These are phyloP conservation scores for Sus cebifrons DNA, from an alignment of 2,797 vertebrate genomes.

Conservation along the genomic window DNA sequence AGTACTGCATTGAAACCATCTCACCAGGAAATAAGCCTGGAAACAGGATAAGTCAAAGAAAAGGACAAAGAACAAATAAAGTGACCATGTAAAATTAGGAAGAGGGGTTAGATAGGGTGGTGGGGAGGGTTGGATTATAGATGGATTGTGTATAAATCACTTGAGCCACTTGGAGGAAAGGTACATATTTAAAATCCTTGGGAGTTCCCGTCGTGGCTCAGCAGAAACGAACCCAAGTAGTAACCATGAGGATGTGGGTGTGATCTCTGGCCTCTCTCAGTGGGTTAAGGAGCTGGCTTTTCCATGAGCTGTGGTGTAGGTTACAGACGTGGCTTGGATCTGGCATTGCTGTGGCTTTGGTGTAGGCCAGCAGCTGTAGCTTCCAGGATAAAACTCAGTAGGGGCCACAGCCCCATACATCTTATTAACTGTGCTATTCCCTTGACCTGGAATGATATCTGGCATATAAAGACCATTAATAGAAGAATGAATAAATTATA, in stretches of 20 bases:
- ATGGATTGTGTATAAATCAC: neutral
- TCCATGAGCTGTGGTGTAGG: too few relatives aligned
- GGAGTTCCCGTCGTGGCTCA: too few relatives aligned
- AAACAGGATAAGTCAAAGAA: neutral
- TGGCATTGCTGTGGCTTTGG: too few relatives aligned
- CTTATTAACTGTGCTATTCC: neutral
- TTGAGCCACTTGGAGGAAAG: neutral
- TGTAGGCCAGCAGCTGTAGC: too few relatives aligned
- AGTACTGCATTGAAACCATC: neutral
- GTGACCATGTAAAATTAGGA: neutral
- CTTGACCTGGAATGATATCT: neutral
- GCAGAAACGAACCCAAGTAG: too few relatives aligned
- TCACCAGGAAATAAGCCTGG: neutral
- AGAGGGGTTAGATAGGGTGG: neutral
- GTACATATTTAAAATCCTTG: neutral
- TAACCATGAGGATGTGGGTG: too few relatives aligned
- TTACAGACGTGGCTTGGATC: too few relatives aligned
- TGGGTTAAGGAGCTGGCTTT: too few relatives aligned
- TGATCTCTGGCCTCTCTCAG: too few relatives aligned
- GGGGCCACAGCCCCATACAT: neutral
- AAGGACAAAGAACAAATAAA: neutral
- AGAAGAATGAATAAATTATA: conserved; percentile 3
- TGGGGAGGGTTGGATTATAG: neutral
- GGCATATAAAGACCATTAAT: neutral
- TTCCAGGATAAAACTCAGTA: neutral